These are phyloP conservation scores for Channa maculata DNA, from an alignment of 2,113 vertebrate genomes.

Conservation along the genomic window DNA sequence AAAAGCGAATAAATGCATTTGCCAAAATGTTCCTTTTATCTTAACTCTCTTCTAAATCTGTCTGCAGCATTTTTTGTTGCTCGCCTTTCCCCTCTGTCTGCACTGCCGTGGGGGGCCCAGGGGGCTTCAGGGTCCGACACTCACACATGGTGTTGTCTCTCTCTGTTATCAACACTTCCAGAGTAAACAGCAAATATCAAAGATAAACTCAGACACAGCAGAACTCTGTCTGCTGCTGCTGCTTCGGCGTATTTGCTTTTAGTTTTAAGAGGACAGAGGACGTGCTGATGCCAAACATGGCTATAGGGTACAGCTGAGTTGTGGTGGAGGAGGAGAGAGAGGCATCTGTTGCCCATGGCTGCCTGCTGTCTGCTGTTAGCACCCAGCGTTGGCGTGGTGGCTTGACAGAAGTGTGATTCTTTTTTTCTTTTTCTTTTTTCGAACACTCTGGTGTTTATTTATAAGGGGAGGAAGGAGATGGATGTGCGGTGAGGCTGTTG, in stretches of 20 bases:
- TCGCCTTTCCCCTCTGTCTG: background rate
- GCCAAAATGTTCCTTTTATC: background rate
- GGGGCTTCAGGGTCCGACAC: constrained; percentile 14
- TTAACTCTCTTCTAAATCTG: background rate
- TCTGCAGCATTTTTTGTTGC: constrained; percentile 12
- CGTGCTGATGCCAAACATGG: constrained; percentile 54
- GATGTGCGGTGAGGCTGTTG: constrained; percentile 31
- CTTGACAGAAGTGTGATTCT: constrained; percentile 24
- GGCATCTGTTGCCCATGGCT: constrained; percentile 42
- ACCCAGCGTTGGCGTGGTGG: background rate
- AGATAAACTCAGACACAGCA: constrained; percentile 51
- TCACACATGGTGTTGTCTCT: constrained; percentile 20
- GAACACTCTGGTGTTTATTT: constrained; percentile 24
- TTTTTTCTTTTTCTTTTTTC: background rate
- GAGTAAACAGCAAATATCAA: constrained; percentile 48
- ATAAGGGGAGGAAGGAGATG: constrained; percentile 40
- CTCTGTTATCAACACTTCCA: constrained; percentile 18
- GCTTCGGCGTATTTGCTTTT: constrained; percentile 45
- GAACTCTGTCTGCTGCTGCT: constrained; percentile 45
- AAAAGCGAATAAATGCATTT: background rate
- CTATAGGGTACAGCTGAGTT: constrained; percentile 58
- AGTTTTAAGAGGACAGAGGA: constrained; percentile 61
- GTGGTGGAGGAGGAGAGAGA: background rate
- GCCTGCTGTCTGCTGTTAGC: constrained; percentile 51
- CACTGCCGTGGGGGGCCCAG: background rate